Base-by-base conservation (phyloP, 1,140 invertebrate species). In the Cydia pomonella region DNA sequence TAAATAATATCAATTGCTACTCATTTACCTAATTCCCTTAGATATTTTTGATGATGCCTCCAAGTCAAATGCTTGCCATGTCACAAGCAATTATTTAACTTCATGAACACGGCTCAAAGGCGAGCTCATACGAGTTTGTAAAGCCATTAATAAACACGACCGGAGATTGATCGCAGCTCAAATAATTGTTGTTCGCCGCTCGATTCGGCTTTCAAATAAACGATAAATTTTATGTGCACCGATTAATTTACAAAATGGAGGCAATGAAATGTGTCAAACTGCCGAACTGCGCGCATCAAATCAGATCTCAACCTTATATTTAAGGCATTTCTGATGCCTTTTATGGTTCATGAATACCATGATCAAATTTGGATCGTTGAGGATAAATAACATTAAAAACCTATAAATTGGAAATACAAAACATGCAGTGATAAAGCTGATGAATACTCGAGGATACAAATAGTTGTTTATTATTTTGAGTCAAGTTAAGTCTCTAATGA, bases 221-320 rank as follows among this genome's bases (percentile, higher is more conserved):
- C 21, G 53, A 59, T 23, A 2, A 59, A 10, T 50, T 50, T 50
- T n/a, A 59, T 59, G 13, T n/a, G 53, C 18, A 59, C 21, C 53
- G 21, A 59, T 59, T 18, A 59, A 53, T 53, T 53, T 5, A 59
- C 21, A 59, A 59, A 59, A 59, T 59, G 18, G 53, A 7, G 53
- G 53, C 53, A 59, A 59, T n/a, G 21, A 59, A 23, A 59, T 23
- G 53, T 59, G 53, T 44, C 21, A n/a, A 59, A 59, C 53, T 59
- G 53, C 47, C 18, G 41, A 44, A 44, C 41, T 44, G 41, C 41
- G 41, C 41, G 21, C 4, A 23, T 12, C 16, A 23, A 59, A 59
- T 23, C 21, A 10, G 53, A 59, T 59, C 21, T 23, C 9, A 59
- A 21, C 1, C 7, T 44, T 12, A 23, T 59, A 59, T 59, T 23